Evolutionary conservation across 2,888 invertebrate genomes (phyloP).

Genomic region (Drosophila aldrichi): DNA sequence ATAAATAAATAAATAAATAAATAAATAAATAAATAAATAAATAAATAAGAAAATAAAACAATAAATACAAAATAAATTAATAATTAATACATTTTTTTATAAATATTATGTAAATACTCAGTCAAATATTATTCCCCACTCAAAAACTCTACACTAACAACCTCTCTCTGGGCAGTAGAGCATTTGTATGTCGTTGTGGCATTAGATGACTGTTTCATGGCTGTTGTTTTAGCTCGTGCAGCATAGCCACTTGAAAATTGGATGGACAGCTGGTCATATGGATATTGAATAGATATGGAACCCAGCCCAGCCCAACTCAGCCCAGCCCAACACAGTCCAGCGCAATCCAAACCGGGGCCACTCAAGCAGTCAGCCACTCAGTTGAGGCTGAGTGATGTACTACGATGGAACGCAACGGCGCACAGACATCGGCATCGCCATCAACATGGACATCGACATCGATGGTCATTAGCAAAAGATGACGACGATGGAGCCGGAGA

Average conservation of each 20-base stretch:
- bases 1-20: no score
- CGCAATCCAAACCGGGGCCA: constrained; percentile 21
- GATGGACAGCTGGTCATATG: constrained; percentile 56
- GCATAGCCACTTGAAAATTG: constrained; percentile 60
- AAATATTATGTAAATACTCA: no score
- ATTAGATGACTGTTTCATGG: constrained; percentile 1
- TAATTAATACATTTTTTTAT: no score
- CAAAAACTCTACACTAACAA: background rate
- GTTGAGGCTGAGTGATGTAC: constrained; percentile 74
- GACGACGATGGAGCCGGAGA: constrained; percentile 54
- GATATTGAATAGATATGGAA: constrained; percentile 33
- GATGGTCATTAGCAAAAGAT: constrained; percentile 80
- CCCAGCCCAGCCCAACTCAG: constrained; percentile 19
- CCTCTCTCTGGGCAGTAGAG: background rate
- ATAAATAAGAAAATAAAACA: no score
- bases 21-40: no score
- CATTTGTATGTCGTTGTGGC: constrained; percentile 20
- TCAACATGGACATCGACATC: constrained; percentile 63
- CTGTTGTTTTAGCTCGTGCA: constrained; percentile 46
- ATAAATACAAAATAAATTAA: no score
- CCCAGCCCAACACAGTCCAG: constrained; percentile 8
- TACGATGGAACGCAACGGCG: constrained; percentile 35
- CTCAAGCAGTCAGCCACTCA: constrained; percentile 20
- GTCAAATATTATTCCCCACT: background rate
- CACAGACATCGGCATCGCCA: constrained; percentile 41